Evolutionary conservation across 2,888 invertebrate species (phyloP).

Genomic region (Philhelius pedissequus): DNA sequence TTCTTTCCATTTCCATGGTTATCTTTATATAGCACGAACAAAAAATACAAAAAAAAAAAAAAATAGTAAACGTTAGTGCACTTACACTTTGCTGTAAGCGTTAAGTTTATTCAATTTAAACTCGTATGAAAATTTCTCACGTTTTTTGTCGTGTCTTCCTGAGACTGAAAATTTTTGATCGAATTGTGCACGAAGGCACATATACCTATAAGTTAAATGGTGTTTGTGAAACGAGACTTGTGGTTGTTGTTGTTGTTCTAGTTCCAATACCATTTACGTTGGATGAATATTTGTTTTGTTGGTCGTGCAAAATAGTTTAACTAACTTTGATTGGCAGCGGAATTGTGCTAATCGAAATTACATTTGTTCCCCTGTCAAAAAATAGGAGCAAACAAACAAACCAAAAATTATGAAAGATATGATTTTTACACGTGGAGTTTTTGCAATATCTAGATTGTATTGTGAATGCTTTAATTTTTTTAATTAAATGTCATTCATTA

Average conservation of each 20-base stretch:
- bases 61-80: conserved; percentile 3
- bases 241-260: neutral
- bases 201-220: conserved; percentile 8
- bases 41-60: neutral
- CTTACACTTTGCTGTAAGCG: conserved; percentile 17
- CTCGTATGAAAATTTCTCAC: conserved; percentile 60
- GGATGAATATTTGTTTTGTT: neutral
- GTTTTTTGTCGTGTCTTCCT: conserved; percentile 55
- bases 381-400: neutral
- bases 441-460: neutral
- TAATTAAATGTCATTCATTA: too few relatives aligned
- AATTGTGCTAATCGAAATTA: conserved; percentile 3
- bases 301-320: conserved; percentile 18
- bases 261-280: neutral
- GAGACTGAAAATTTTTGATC: conserved; percentile 16
- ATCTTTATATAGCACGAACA: neutral
- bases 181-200: conserved; percentile 27
- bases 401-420: neutral
- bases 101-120: conserved; percentile 50
- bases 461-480: too few relatives aligned
- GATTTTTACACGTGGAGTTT: neutral
- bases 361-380: conserved; percentile 4
- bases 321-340: conserved; percentile 41
- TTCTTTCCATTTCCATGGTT: conserved; percentile 41
- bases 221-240: conserved; percentile 17